These are phyloP conservation scores for Aphodius granarius DNA, from an alignment of 2,888 invertebrate species.

Conservation along the genomic window DNA sequence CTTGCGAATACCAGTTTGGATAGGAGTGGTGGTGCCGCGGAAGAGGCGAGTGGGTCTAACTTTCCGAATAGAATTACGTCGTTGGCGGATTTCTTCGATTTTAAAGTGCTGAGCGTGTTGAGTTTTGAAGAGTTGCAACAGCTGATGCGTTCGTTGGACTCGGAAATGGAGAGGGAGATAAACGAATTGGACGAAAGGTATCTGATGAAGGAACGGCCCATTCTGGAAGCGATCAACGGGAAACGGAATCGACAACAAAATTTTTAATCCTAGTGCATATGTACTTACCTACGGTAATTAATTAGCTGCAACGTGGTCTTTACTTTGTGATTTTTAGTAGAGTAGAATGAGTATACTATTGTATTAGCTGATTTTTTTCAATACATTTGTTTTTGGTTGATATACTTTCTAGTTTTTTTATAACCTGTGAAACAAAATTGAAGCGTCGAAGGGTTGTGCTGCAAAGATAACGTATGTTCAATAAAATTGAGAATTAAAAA, in stretches of 20 bases:
- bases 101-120: conserved; percentile 82
- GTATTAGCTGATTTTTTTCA: neutral
- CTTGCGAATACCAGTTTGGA: conserved; percentile 63
- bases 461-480: no score
- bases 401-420: neutral
- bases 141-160: conserved; percentile 84
- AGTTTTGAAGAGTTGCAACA: conserved; percentile 85
- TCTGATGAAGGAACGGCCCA: conserved; percentile 92
- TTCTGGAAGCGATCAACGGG: conserved; percentile 93
- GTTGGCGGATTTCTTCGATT: conserved; percentile 63
- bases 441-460: no score
- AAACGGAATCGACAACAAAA: conserved; percentile 93
- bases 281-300: no score
- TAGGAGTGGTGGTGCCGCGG: conserved; percentile 82
- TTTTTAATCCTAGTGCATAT: conserved; percentile 64
- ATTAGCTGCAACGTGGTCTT: neutral
- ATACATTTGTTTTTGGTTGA: neutral
- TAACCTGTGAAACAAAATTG: neutral
- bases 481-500: no score
- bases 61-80: conserved; percentile 15
- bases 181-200: conserved; percentile 88
- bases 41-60: conserved; percentile 4
- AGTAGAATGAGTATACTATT: neutral
- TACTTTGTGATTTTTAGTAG: neutral
- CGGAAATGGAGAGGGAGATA: conserved; percentile 95